Percentiles rank a stretch among this genome's conserved stretches.
Conservation (phyloP, 2,888 invertebrate species). For the Ormyrus rosae region DNA sequence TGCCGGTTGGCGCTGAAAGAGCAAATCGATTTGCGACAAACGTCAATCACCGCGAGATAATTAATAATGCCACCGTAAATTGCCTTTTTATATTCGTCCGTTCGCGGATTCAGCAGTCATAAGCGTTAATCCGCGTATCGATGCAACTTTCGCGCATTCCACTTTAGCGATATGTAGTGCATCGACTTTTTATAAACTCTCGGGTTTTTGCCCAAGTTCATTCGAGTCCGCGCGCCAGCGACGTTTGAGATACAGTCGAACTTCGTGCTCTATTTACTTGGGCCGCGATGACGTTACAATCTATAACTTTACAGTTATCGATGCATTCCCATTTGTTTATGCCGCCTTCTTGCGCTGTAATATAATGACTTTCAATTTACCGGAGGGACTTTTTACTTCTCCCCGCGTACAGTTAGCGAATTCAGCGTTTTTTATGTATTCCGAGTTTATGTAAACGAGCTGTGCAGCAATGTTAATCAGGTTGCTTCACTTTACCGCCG, state of each 20-base stretch:
- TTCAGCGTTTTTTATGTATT: conserved; percentile 9
- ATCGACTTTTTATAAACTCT: no score
- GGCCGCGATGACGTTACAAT: conserved; percentile 30
- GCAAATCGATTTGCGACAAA: no score
- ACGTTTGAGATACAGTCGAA: not conserved
- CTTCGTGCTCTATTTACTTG: conserved; percentile 40
- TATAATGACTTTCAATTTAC: conserved; percentile 43
- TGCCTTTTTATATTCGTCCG: not conserved
- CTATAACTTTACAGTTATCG: conserved; percentile 40
- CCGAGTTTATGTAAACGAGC: not conserved
- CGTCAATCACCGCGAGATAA: no score
- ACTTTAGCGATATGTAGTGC: no score
- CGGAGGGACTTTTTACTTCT: not conserved
- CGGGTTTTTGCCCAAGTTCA: conserved; percentile 15
- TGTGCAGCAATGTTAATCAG: no score
- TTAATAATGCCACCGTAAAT: not conserved
- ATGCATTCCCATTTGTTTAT: not conserved
- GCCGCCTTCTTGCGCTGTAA: conserved; percentile 23
- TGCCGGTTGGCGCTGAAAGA: no score
- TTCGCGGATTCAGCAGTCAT: no score
- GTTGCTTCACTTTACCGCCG: no score
- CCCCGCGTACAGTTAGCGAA: not conserved
- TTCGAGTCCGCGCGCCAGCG: not conserved
- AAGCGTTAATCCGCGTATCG: no score
- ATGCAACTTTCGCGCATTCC: no score